Conservation (phyloP, 2,113 vertebrate genomes). For the Acrocephalus kingi region DNA sequence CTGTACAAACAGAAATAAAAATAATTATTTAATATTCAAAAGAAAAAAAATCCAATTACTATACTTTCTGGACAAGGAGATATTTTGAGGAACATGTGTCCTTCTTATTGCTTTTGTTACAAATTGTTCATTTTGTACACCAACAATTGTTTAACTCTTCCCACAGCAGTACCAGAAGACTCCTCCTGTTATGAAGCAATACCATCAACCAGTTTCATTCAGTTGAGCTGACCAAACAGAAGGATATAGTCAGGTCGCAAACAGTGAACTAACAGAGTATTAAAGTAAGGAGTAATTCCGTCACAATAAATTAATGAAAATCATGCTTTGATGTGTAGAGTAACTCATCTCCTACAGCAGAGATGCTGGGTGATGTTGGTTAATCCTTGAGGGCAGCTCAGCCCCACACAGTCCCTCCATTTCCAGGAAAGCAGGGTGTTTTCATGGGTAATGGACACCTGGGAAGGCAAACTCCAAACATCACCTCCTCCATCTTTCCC, state of each 20-base stretch:
- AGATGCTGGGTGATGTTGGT: background rate
- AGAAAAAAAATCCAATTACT: background rate
- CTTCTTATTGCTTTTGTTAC: background rate
- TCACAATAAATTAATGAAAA: background rate
- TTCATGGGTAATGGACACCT: accelerated
- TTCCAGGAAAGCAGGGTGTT: background rate
- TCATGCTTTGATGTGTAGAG: accelerated
- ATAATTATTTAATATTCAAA: background rate
- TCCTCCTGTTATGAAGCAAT: background rate
- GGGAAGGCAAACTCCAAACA: background rate
- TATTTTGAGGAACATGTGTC: background rate
- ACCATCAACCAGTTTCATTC: background rate
- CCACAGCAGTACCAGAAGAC: background rate
- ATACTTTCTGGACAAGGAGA: background rate
- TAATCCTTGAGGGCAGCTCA: background rate
- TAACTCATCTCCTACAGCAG: background rate
- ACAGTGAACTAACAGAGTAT: background rate
- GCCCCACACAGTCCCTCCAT: accelerated
- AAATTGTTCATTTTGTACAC: background rate
- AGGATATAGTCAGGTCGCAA: background rate
- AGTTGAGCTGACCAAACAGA: background rate
- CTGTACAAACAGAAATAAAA: background rate
- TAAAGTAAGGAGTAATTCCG: background rate
- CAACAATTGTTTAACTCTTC: background rate
- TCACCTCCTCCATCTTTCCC: background rate